Evolutionary conservation across 2,888 invertebrate genomes (phyloP), one percentile per base, ranked within the genome.

Genomic region (Tetragnatha montana): DNA sequence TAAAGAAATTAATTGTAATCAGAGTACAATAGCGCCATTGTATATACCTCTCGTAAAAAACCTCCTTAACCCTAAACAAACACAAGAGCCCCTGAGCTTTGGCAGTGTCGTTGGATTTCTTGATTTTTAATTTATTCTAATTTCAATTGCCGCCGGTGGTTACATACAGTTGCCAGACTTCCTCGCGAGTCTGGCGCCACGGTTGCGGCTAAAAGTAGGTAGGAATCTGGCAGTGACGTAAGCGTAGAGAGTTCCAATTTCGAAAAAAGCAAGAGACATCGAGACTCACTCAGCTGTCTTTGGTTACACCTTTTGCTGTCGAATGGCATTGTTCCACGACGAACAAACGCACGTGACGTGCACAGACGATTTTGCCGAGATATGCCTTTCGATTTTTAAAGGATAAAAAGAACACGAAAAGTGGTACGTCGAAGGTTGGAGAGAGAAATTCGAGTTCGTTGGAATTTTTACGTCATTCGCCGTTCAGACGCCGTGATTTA

Each of bases 201-300:
- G 8, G 60, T 17, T 8, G 60, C 76, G 76, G 17, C 76, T 76
- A 76, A 76, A 76, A 76, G 76, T 76, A 76, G 76, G 76, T 76
- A 19, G 50, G 76, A 50, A 35, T 76, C 10, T 21, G 50, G 60
- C 60, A 60, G 17, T 76, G 76, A 76, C 76, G 76, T 76, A 49
- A 50, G n/a, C 4, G 17, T 74, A 35, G 35, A 35, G 35, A 35
- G 35, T 35, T 35, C 35, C 35, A 10, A 12, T 73, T 73, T 73
- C 73, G 69, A 14, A 69, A n/a, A 17, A 17, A 69, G n/a, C n/a
- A n/a, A 14, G n/a, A 17, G 69, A 2, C 14, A n/a, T 69, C n/a
- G 1, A 14, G 69, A 69, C n/a, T n/a, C n/a, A 69, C n/a, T n/a
- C n/a, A 69, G 69, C n/a, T 69, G 69, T 17, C 69, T 69, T 69